Base-by-base conservation (phyloP, 2,797 vertebrate genomes). In the Oreochromis mossambicus region DNA sequence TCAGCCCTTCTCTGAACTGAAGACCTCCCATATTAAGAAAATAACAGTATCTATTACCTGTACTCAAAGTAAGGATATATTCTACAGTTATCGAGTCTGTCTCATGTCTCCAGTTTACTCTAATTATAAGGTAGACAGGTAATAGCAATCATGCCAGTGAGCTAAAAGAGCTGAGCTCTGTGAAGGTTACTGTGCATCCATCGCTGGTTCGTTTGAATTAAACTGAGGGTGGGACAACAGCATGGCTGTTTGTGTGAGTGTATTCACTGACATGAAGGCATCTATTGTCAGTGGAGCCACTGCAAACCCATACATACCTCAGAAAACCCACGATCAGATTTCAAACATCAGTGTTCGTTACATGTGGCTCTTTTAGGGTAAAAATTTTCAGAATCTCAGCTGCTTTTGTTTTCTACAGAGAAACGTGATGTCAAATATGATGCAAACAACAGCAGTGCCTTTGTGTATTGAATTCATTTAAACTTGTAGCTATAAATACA, bases 161-260 rank as follows among this genome's bases (percentile, higher is more conserved):
- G 90, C 86, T 88, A 70, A 87, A 80, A 82, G 78, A 78, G 41
- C 26, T 8, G 24, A 36, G 80, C 24, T 88, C 80, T 85, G 80
- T 41, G 15, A n/a, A 5, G 90, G 85, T 83, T 87, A 78, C 34
- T 14, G 81, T 78, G 29, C 8, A 48, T 83, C 86, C 75, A 36
- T 56, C 58, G 73, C 84, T 34, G 73, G 26, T 32, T 6, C 5
- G 24, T 73, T 32, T 73, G 43, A 48, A 19, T 29, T 73, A 73
- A 73, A 48, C 24, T 73, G 43, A 75, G 84, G 38, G 77, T 8
- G 43, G 81, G 86, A 91, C 90, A 94, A 91, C 87, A 66, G 85
- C 66, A 7, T 2, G 29, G 50, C 84, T 91, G 78, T 89, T 68
- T 61, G 78, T 51, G 73, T 36, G 80, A 76, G 80, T 68, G 79